Base-by-base conservation (phyloP, 2,888 invertebrate genomes). In the Xestia c-nigrum region DNA sequence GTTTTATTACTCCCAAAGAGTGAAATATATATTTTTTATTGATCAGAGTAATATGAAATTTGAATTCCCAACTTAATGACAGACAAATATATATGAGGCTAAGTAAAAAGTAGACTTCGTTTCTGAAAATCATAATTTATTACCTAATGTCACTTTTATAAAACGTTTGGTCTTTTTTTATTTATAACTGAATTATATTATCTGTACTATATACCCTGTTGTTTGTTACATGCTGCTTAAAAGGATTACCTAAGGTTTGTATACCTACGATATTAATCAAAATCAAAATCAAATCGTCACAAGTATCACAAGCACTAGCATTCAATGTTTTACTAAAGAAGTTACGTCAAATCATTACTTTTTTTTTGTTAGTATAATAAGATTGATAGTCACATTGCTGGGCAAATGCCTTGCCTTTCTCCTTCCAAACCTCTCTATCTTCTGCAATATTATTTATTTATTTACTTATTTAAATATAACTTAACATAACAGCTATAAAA, bases 181-280 rank as follows among this genome's bases (percentile, higher is more conserved):
- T 31, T 31, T 9, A 31, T 31, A 59, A 31, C 7, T 6, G 6
- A 31, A 0, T 16, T 59, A 16, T 16, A 59, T 57, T 12, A 46
- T 31, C 16, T 31, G 1, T 59, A 31, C 19, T 7, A 2, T 10
- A 77, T 50, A 3, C 21, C 1, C 0, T 65, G 3, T 67, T 66
- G 12, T 63, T 64, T 67, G 31, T 80, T 84, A 1, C 84, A 84
- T 70, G 84, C 84, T 50, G 61, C 71, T 31, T 4, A 12, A 19
- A 72, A 55, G 81, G 76, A 67, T 63, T 7, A 64, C 14, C 43
- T n/a, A 38, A 50, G 81, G 79, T 79, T 79, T 79, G 81, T 79
- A 72, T n/a, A n/a, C 1, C 7, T 24, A 7, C 3, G 12, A 14
- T 6, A 43, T 31, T 21, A 5, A n/a, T 24, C 12, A 43, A n/a